Evolutionary conservation across 2,797 vertebrate species (phyloP).

Genomic region (Coluber constrictor): DNA sequence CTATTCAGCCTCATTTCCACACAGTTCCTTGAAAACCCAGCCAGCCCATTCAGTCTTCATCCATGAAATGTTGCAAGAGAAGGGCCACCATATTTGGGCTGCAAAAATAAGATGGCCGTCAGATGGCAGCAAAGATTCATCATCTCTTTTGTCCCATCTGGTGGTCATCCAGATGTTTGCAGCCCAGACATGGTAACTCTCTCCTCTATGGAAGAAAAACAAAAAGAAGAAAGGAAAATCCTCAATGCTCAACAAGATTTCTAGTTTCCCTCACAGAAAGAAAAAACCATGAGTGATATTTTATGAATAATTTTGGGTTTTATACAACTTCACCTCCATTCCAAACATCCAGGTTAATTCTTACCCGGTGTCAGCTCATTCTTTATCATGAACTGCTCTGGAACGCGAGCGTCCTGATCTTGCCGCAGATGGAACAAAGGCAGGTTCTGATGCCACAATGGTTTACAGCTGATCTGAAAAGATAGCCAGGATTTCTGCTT

Average conservation of each 20-base stretch:
- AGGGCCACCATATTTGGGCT: background rate
- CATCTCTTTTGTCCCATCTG: background rate
- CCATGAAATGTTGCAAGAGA: background rate
- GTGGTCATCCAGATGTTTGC: background rate
- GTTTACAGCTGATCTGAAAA: conserved; percentile 66
- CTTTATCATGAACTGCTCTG: conserved; percentile 48
- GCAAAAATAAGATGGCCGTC: background rate
- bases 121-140: background rate
- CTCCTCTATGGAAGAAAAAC: background rate
- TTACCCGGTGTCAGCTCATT: conserved; percentile 64
- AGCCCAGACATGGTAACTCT: background rate
- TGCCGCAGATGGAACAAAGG: conserved; percentile 63
- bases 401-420: conserved; percentile 39
- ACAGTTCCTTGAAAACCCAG: background rate
- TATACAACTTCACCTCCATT: background rate
- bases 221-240: background rate
- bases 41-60: background rate
- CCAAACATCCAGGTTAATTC: conserved; percentile 16
- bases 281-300: background rate
- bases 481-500: background rate
- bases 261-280: background rate
- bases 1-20: background rate
- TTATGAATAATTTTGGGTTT: conserved; percentile 6
- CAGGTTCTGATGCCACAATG: conserved; percentile 66
- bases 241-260: background rate